These are phyloP conservation scores for Todiramphus saurophagus DNA, from an alignment of 2,113 vertebrate genomes.

Conservation along the genomic window DNA sequence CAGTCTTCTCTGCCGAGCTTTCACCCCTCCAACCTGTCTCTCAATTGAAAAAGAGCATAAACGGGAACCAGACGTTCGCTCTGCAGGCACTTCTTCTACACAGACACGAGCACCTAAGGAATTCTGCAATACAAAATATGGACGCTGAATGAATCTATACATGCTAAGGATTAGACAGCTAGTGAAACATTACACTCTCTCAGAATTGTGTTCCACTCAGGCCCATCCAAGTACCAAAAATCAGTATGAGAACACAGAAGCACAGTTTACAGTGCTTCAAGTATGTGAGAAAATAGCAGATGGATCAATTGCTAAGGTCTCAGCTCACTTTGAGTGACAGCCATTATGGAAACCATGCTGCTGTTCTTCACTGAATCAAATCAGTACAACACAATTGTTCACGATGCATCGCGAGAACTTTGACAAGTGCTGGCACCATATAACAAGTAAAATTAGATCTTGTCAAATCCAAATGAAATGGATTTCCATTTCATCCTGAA, in stretches of 20 bases:
- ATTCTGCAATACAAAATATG: conserved; percentile 48
- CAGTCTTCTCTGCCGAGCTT: neutral
- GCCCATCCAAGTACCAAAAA: neutral
- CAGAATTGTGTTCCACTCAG: neutral
- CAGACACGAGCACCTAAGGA: conserved; percentile 53
- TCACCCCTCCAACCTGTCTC: conserved; percentile 27
- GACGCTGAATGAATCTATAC: conserved; percentile 35
- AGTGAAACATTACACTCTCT: neutral
- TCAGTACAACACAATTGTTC: neutral
- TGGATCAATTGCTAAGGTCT: neutral
- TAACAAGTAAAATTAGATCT: neutral
- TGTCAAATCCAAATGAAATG: neutral
- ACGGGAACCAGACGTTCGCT: conserved; percentile 29
- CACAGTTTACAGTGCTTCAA: neutral
- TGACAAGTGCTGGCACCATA: neutral
- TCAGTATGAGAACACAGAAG: neutral
- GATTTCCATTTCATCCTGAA: no score
- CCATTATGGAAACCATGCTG: neutral
- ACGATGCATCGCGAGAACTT: neutral
- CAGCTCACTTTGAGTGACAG: neutral
- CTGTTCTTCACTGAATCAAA: neutral
- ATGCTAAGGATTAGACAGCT: neutral
- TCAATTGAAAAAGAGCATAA: conserved; percentile 52
- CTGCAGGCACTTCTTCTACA: conserved; percentile 35
- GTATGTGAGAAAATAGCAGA: neutral